These are phyloP conservation scores for Antennarius maculatus DNA, from an alignment of 2,797 vertebrate species.

Conservation along the genomic window DNA sequence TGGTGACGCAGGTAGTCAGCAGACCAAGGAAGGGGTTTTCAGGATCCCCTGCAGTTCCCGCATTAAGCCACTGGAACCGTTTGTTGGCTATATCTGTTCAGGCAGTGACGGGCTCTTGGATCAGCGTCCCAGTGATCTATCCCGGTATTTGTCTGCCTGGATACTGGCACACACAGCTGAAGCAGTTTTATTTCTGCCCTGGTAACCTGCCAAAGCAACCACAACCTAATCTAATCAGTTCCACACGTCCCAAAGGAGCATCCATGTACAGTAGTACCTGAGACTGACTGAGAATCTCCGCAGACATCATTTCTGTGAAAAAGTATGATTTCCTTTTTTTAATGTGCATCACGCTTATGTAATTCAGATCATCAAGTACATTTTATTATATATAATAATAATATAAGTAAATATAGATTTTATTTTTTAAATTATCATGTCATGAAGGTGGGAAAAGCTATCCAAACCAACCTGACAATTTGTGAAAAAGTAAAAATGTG, in stretches of 20 bases:
- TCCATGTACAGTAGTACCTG: too few species aligned
- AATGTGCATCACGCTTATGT: too few species aligned
- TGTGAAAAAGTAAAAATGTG: too few species aligned
- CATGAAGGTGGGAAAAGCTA: too few species aligned
- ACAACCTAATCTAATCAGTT: constrained; percentile 55
- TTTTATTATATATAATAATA: too few species aligned
- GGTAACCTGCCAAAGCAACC: constrained; percentile 48
- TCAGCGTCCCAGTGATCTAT: constrained; percentile 35
- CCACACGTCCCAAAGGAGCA: neutral
- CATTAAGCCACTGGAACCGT: constrained; percentile 26
- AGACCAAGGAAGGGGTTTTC: constrained; percentile 41
- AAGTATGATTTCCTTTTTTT: too few species aligned
- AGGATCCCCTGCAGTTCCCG: constrained; percentile 55
- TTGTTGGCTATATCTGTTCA: constrained; percentile 33
- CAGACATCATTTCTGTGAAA: too few species aligned
- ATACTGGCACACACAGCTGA: constrained; percentile 59
- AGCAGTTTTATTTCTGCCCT: constrained; percentile 56
- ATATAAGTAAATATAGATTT: too few species aligned
- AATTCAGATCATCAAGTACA: too few species aligned
- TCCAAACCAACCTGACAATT: too few species aligned
- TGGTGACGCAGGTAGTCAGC: constrained; percentile 50
- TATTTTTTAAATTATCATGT: too few species aligned
- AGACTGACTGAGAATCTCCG: too few species aligned
- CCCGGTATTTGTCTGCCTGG: constrained; percentile 65
- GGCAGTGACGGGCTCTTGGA: constrained; percentile 13